These are phyloP conservation scores for Trichosurus vulpecula DNA, from an alignment of 2,797 vertebrate species.

Conservation along the genomic window DNA sequence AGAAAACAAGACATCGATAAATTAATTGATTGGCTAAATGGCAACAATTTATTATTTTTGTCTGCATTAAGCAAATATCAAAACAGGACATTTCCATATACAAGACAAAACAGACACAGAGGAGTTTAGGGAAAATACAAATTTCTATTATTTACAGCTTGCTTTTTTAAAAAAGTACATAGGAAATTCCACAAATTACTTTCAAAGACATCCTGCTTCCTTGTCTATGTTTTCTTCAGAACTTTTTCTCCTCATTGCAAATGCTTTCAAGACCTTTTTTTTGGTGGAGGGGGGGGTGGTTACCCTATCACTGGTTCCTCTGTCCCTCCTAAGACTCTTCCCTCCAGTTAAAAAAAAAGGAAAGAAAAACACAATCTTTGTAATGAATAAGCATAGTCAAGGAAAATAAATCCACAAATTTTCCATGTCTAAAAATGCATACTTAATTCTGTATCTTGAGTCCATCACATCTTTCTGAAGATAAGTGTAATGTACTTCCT, in stretches of 20 bases:
- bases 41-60: not conserved
- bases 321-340: not conserved
- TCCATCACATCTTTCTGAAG: not conserved
- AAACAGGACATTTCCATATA: not conserved
- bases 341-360: not conserved
- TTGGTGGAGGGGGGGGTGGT: accelerated
- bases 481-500: not conserved
- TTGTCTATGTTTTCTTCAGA: not conserved
- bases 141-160: not conserved
- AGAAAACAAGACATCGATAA: not conserved
- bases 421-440: not conserved
- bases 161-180: not conserved
- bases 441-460: not conserved
- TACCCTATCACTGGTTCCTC: not conserved
- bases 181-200: not conserved
- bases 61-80: not conserved
- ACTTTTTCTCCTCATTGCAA: not conserved
- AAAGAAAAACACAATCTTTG: not conserved
- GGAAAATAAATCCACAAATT: not conserved
- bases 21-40: not conserved
- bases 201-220: not conserved
- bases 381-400: not conserved
- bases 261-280: not conserved
- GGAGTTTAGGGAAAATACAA: not conserved
- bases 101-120: not conserved